Evolutionary conservation across 2,113 vertebrate genomes (phyloP).

Genomic region (Podiceps cristatus): DNA sequence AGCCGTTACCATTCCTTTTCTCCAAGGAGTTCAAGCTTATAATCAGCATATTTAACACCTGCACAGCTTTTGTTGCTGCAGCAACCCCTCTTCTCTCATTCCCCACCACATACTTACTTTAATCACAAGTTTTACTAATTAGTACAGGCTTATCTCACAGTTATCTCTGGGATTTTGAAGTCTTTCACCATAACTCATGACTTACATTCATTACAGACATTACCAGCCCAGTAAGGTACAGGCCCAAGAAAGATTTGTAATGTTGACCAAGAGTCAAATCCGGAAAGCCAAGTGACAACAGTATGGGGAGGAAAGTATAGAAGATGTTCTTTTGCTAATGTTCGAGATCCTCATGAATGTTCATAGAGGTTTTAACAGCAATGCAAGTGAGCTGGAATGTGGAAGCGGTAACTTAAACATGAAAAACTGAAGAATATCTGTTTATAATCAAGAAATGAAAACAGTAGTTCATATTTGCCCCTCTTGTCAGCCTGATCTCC

Average conservation of each 20-base stretch:
- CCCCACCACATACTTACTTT: neutral
- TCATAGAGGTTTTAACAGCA: neutral
- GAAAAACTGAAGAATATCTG: neutral
- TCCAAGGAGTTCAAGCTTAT: neutral
- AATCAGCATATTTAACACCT: neutral
- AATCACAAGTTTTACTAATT: conserved; percentile 21
- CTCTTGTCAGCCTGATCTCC: neutral
- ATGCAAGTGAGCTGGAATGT: neutral
- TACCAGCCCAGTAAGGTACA: neutral
- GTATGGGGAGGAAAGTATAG: neutral
- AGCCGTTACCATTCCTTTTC: neutral
- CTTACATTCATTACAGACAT: neutral
- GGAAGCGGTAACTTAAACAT: fast-evolving
- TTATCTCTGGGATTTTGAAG: neutral
- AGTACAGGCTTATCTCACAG: neutral
- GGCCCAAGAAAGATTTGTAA: neutral
- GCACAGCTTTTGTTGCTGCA: conserved; percentile 32
- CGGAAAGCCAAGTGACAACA: neutral
- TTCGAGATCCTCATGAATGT: neutral
- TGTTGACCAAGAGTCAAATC: neutral
- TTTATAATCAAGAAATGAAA: neutral
- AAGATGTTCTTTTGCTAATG: neutral
- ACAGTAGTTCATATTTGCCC: neutral
- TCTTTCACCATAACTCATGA: neutral
- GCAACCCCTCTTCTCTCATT: neutral